Percentiles rank a stretch among this genome's conserved stretches.
phyloP scores from a whole-genome alignment of 2,797 vertebrate genomes.

The Xenentodon cancila region DNA sequence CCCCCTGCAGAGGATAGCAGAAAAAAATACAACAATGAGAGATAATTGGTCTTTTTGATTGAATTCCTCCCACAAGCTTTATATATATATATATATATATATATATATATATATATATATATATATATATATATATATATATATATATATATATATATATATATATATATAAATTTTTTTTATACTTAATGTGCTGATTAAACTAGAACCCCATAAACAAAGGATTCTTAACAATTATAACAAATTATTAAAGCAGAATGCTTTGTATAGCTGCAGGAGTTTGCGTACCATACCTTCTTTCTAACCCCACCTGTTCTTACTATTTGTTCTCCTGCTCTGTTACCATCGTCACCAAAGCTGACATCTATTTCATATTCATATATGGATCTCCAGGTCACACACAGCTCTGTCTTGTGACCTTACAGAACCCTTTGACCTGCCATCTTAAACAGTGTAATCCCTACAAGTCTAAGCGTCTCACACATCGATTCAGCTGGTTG shows the following conservation, averaged over 20 bases:
- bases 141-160: no score
- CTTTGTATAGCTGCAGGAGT: conserved; percentile 60
- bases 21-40: conserved; percentile 59
- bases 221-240: conserved; percentile 64
- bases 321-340: neutral
- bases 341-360: conserved; percentile 7
- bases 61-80: conserved; percentile 51
- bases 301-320: conserved; percentile 43
- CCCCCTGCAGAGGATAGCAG: conserved; percentile 24
- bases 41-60: conserved; percentile 54
- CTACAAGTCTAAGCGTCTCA: conserved; percentile 16
- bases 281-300: conserved; percentile 43
- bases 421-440: conserved; percentile 4
- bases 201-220: conserved; percentile 62
- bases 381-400: conserved; percentile 5
- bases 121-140: no score
- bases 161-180: no score
- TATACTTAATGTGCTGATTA: conserved; percentile 76
- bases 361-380: conserved; percentile 1
- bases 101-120: no score
- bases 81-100: no score
- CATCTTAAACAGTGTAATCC: conserved; percentile 6
- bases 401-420: conserved; percentile 5
- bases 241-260: conserved; percentile 49
- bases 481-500: conserved; percentile 36